A percentile compares a stretch with the other conserved stretches of the same genome.
These are phyloP conservation scores for Dromius quadrimaculatus DNA, from an alignment of 2,888 invertebrate species.

Conservation along the genomic window DNA sequence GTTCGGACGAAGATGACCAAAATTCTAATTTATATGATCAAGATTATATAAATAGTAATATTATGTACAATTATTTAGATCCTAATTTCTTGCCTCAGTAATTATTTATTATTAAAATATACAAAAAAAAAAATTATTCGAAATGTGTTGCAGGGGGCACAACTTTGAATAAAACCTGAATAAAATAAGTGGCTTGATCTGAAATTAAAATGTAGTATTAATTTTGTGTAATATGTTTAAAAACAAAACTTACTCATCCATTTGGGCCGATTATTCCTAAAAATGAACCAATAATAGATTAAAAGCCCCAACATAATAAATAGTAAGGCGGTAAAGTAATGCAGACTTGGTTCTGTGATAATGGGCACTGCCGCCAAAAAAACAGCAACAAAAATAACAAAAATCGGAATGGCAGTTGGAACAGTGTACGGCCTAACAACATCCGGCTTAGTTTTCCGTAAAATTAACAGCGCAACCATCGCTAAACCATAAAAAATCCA, in stretches of 20 bases:
- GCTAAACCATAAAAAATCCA: constrained; percentile 90
- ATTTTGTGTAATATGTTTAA: constrained; percentile 3
- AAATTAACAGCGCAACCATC: constrained; percentile 81
- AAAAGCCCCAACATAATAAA: constrained; percentile 78
- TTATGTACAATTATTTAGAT: constrained; percentile 58
- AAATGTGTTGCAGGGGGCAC: constrained; percentile 70
- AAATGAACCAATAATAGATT: constrained; percentile 82
- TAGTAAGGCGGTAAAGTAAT: constrained; percentile 80
- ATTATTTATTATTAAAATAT: constrained; percentile 20
- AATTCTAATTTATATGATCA: constrained; percentile 24
- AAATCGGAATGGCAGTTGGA: constrained; percentile 10
- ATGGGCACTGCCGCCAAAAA: constrained; percentile 83
- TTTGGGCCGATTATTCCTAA: constrained; percentile 74
- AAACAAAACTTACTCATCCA: constrained; percentile 74
- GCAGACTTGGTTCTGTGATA: constrained; percentile 78
- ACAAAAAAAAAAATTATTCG: constrained; percentile 50
- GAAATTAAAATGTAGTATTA: constrained; percentile 62
- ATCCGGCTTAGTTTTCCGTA: constrained; percentile 78
- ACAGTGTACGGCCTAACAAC: constrained; percentile 79
- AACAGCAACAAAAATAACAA: constrained; percentile 68
- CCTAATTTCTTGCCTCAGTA: constrained; percentile 57
- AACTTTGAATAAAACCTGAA: constrained; percentile 77
- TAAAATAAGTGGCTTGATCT: constrained; percentile 75
- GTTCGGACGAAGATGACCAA: background rate
- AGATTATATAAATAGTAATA: constrained; percentile 55